Conservation (phyloP, 2,888 invertebrate genomes). For the Tortricodes alternella region DNA sequence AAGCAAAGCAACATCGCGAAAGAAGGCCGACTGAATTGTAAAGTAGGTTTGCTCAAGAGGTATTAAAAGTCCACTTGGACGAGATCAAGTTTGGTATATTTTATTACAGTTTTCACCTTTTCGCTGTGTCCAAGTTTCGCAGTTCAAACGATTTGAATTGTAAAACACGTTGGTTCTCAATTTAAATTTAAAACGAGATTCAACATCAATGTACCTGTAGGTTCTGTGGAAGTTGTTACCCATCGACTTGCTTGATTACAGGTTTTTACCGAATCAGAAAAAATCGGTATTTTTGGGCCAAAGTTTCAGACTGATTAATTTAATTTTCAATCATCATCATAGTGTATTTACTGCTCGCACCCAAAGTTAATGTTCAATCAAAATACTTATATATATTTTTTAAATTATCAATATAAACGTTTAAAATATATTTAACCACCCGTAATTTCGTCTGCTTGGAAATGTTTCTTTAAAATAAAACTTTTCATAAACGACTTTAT, state of each 20-base stretch:
- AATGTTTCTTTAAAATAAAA: too few relatives aligned
- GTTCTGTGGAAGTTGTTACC: slow-evolving; percentile 19
- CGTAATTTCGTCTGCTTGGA: too few relatives aligned
- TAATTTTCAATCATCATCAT: too few relatives aligned
- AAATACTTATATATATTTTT: too few relatives aligned
- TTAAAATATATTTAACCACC: too few relatives aligned
- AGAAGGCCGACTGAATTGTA: slow-evolving; percentile 27
- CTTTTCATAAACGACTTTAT: too few relatives aligned
- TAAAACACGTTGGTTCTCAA: slow-evolving; percentile 36
- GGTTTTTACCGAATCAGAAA: not conserved
- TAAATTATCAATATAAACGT: too few relatives aligned
- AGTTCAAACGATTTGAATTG: slow-evolving; percentile 36
- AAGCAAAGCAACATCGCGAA: slow-evolving; percentile 25
- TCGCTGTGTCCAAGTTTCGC: slow-evolving; percentile 36
- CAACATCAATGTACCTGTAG: slow-evolving; percentile 27
- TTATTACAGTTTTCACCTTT: slow-evolving; percentile 39
- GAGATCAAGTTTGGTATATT: slow-evolving; percentile 37
- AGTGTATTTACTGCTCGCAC: too few relatives aligned
- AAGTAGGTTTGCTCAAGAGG: slow-evolving; percentile 36
- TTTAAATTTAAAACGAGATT: slow-evolving; percentile 38
- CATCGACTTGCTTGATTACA: slow-evolving; percentile 11
- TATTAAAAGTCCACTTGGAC: slow-evolving; percentile 37
- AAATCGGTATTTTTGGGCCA: not conserved
- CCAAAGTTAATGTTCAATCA: too few relatives aligned
- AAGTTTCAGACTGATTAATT: too few relatives aligned